Evolutionary conservation across 2,888 invertebrate species (phyloP).

Genomic region (Odontothrips loti): DNA sequence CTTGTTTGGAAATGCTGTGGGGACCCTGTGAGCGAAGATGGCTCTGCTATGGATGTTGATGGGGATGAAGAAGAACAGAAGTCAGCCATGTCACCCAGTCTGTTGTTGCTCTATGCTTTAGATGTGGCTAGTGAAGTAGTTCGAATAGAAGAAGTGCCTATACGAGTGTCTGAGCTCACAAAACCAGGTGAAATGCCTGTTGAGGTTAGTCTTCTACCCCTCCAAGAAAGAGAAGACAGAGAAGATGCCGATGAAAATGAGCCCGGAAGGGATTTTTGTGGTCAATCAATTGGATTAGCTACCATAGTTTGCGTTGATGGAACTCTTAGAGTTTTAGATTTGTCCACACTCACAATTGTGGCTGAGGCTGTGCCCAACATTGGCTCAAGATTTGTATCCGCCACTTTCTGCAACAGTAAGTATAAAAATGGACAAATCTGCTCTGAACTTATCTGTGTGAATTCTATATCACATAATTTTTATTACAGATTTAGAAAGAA

Average conservation of each 20-base stretch:
- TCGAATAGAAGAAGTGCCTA: conserved; percentile 57
- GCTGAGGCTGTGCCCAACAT: conserved; percentile 63
- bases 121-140: conserved; percentile 52
- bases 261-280: not conserved
- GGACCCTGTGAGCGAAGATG: conserved; percentile 43
- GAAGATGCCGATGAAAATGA: conserved; percentile 43
- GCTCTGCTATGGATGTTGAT: conserved; percentile 52
- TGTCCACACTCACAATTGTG: conserved; percentile 64
- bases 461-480: not conserved
- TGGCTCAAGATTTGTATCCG: conserved; percentile 69
- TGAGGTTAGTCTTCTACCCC: conserved; percentile 65
- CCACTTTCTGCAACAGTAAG: conserved; percentile 78
- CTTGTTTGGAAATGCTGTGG: conserved; percentile 48
- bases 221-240: conserved; percentile 43
- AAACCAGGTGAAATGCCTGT: conserved; percentile 60
- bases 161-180: conserved; percentile 58
- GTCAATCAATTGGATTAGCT: not conserved
- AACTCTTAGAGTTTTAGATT: conserved; percentile 64
- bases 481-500: conserved; percentile 65
- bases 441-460: conserved; percentile 27
- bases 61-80: conserved; percentile 36
- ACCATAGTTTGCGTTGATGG: conserved; percentile 55
- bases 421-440: conserved; percentile 36
- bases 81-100: conserved; percentile 44
- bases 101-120: conserved; percentile 56